A percentile compares a stretch with the other conserved stretches of the same genome.
These are phyloP conservation scores for Cisticola juncidis DNA, from an alignment of 2,113 vertebrate species.

Conservation along the genomic window DNA sequence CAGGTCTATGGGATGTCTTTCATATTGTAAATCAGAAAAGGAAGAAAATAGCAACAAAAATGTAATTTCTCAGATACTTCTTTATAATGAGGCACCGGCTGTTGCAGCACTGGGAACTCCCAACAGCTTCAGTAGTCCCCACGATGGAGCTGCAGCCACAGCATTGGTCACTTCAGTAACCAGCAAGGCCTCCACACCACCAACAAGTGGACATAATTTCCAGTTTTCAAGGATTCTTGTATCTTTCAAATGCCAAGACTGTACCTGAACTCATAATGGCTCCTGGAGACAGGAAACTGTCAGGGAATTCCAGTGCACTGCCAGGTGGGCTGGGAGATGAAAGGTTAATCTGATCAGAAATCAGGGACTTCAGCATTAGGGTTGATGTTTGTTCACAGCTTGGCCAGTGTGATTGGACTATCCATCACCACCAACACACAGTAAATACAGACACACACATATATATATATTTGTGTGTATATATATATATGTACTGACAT, in stretches of 20 bases:
- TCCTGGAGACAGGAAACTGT: neutral
- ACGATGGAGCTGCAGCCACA: neutral
- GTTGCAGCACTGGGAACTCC: neutral
- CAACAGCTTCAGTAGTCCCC: neutral
- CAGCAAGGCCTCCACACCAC: neutral
- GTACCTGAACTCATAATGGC: neutral
- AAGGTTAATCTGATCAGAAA: neutral
- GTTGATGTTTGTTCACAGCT: neutral
- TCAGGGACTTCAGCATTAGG: neutral
- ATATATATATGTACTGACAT: neutral
- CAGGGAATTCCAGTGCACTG: neutral
- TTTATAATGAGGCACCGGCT: neutral
- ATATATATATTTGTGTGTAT: neutral
- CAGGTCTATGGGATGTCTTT: conserved; percentile 21
- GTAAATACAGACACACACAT: neutral
- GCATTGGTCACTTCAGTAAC: conserved; percentile 14
- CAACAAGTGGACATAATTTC: neutral
- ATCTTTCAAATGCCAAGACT: neutral
- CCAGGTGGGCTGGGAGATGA: neutral
- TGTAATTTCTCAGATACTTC: neutral
- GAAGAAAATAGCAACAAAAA: neutral
- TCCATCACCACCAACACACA: neutral
- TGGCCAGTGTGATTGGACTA: neutral
- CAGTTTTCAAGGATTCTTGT: neutral
- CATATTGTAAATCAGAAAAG: conserved; percentile 21